Evolutionary conservation across 1,140 invertebrate species (phyloP), one percentile per base, ranked within the genome.

Genomic region (Marisa cornuarietis): DNA sequence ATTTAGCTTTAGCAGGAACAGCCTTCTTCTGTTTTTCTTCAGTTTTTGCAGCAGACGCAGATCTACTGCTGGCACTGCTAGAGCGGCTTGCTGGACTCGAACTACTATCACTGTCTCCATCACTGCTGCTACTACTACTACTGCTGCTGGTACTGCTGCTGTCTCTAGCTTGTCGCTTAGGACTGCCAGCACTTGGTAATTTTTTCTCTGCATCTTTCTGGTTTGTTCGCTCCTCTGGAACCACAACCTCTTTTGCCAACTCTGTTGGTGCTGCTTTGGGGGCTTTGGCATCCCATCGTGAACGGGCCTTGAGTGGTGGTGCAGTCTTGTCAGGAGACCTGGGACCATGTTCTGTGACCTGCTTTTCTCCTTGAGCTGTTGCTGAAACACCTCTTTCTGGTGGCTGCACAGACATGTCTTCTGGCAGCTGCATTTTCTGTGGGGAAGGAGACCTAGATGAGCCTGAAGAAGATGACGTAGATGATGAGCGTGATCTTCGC

Each of bases 361-460:
- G 63, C 26, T 24, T 26, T 18, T 77, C 74, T 71, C 18, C 51
- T 51, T 52, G 31, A 42, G 31, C 31, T n/a, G n/a, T n/a, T 79
- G 78, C 10, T 73, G n/a, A 20, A 73, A 65, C 16, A 1, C 54
- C 26, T n/a, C 31, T 54, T 6, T 66, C 74, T 78, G 18, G 69
- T 66, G 7, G 31, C 62, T 22, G 71, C 31, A 42, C 31, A 61
- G 18, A 20, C 42, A 49, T 69, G 61, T 11, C 68, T 58, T n/a
- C 65, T 24, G 20, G 76, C 51, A 22, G 49, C 52, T 66, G 79
- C 61, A 72, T 74, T 73, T 76, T 83, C 54, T 80, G 80, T 76
- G 78, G 83, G 31, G 78, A 79, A 10, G 75, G 80, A 24, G 83
- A 82, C 24, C 71, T 79, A 10, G 82, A 83, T 22, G 76, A 76